Conservation (phyloP, 2,797 vertebrate genomes). For the Moxostoma hubbsi region DNA sequence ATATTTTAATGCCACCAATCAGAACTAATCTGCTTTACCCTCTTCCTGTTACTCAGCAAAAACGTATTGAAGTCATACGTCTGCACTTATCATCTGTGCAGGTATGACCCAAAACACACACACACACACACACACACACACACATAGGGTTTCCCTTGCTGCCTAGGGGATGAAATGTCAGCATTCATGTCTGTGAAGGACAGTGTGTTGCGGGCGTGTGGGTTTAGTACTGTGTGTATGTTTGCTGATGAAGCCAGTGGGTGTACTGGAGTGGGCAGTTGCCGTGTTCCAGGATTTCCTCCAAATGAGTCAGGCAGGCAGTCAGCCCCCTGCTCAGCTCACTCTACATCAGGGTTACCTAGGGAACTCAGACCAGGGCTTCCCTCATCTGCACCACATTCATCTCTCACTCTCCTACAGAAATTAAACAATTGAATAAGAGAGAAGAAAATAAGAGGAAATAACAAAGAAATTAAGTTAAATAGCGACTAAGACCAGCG, state of each 20-base stretch:
- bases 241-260: slow-evolving; percentile 79
- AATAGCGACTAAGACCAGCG: too few species aligned
- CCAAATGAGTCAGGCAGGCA: slow-evolving; percentile 82
- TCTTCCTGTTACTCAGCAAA: slow-evolving; percentile 50
- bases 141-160: slow-evolving; percentile 55
- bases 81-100: slow-evolving; percentile 55
- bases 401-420: slow-evolving; percentile 41
- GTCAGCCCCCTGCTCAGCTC: slow-evolving; percentile 64
- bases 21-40: slow-evolving; percentile 43
- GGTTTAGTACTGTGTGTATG: slow-evolving; percentile 57
- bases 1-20: not conserved
- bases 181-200: slow-evolving; percentile 48
- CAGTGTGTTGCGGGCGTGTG: slow-evolving; percentile 23
- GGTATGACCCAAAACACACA: slow-evolving; percentile 58
- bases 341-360: slow-evolving; percentile 82
- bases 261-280: slow-evolving; percentile 82
- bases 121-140: slow-evolving; percentile 36
- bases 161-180: slow-evolving; percentile 53
- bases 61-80: slow-evolving; percentile 43
- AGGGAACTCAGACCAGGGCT: slow-evolving; percentile 82
- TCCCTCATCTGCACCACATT: slow-evolving; percentile 75
- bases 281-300: slow-evolving; percentile 86
- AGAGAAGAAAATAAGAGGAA: not conserved
- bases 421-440: slow-evolving; percentile 16
- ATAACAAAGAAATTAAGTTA: not conserved